Base-by-base conservation (phyloP, 2,888 invertebrate genomes). In the Sepiola atlantica region DNA sequence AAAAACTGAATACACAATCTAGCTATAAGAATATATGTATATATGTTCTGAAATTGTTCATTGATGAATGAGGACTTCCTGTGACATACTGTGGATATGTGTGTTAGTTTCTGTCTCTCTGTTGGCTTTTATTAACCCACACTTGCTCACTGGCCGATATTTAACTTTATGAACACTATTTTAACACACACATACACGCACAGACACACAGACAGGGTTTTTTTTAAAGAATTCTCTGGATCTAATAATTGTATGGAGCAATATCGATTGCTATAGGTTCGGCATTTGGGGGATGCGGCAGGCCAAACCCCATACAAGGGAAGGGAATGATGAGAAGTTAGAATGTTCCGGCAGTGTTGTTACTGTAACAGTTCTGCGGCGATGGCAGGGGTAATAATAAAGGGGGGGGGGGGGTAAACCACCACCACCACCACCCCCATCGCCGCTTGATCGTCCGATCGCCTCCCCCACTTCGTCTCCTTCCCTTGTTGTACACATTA, bases 41-140 rank as follows among this genome's bases (percentile, higher is more conserved):
- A 77, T 77, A 77, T 77, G 77, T 32, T 77, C 77, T n/a, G 77
- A 77, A 77, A 77, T 77, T 77, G 77, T 77, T 77, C 77, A 77
- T 77, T 77, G 77, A 77, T 77, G 77, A 77, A 55, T 54, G 35
- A 24, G 54, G 35, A 54, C 54, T 92, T 92, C 54, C 45, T 92
- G 45, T 35, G 45, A 54, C 92, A 92, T 45, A 55, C 54, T 92
- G 92, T 77, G 77, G 77, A n/a, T 77, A 77, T 77, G 77, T 77
- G 16, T 77, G 77, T 77, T 45, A 45, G 4, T 45, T 2, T 45
- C 45, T 45, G 45, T 45, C 45, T 77, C n/a, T 77, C 77, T 28
- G 77, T 77, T 8, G 2, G 45, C 45, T 45, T 45, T 45, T 45
- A 45, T 45, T 77, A 77, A n/a, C n/a, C 77, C n/a, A 77, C 77